phyloP scores from a whole-genome alignment of 2,888 invertebrate genomes.

The Hydraecia micacea region DNA sequence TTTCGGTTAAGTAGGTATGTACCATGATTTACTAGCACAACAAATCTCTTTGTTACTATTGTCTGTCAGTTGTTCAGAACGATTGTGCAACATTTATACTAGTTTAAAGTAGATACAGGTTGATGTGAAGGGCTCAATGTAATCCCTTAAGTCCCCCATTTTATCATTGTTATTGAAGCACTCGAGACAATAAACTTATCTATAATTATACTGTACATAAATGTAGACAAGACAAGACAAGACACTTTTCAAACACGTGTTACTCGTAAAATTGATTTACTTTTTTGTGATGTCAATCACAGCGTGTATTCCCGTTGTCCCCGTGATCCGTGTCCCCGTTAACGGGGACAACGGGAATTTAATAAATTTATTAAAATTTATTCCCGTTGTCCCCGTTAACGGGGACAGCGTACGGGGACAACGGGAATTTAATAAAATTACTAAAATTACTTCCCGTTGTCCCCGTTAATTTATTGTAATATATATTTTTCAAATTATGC shows the following conservation, averaged over 20 bases:
- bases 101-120: constrained; percentile 11
- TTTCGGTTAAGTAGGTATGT: background rate
- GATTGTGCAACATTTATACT: background rate
- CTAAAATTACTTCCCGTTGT: no score
- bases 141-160: background rate
- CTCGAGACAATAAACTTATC: background rate
- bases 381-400: no score
- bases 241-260: constrained; percentile 18
- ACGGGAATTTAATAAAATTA: no score
- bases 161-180: constrained; percentile 40
- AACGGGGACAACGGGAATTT: no score
- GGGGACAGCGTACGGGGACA: no score
- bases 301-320: no score
- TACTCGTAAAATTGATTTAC: background rate
- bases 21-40: background rate
- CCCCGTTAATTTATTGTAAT: no score
- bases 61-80: constrained; percentile 9
- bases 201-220: background rate
- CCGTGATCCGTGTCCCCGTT: no score
- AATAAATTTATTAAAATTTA: no score
- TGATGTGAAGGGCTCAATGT: constrained; percentile 11
- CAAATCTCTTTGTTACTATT: background rate
- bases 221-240: no score
- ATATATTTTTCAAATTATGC: no score
- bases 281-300: constrained; percentile 4